Evolutionary conservation across 1,140 invertebrate species (phyloP).

Genomic region (Drosophila nigrodunni): DNA sequence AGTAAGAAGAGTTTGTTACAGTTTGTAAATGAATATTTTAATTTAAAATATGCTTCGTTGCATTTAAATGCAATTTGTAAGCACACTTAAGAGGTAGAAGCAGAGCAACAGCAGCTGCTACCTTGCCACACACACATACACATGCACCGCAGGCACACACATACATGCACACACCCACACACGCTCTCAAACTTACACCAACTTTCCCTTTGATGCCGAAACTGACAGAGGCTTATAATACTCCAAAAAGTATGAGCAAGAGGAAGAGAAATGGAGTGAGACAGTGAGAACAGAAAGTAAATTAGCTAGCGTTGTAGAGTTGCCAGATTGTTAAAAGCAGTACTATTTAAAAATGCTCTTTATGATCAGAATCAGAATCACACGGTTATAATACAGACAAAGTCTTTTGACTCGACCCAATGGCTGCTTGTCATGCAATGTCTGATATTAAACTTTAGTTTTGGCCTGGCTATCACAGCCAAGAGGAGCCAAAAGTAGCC

Average conservation of each 20-base stretch:
- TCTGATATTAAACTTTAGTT: conserved; percentile 28
- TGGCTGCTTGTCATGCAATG: conserved; percentile 63
- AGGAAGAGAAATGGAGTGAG: conserved; percentile 17
- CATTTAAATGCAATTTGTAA: conserved; percentile 25
- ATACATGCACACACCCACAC: background rate
- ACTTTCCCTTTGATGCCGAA: conserved; percentile 7
- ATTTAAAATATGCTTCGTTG: conserved; percentile 5
- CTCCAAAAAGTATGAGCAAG: too few relatives aligned
- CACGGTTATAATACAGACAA: background rate
- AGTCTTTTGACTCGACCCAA: conserved; percentile 34
- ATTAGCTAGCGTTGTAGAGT: conserved; percentile 55
- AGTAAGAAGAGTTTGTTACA: background rate
- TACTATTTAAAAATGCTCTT: conserved; percentile 64
- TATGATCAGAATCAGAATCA: conserved; percentile 27
- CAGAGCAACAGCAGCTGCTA: conserved; percentile 15
- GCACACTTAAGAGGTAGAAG: conserved; percentile 23
- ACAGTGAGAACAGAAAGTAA: conserved; percentile 17
- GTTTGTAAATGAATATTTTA: conserved; percentile 16
- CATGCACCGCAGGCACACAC: background rate
- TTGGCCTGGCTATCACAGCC: conserved; percentile 21
- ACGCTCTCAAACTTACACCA: background rate
- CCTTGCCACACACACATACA: background rate
- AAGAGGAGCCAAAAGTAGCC: background rate
- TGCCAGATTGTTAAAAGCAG: conserved; percentile 38
- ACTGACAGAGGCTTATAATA: background rate